Conservation (phyloP, 2,888 invertebrate genomes). For the Lymantria monacha region DNA sequence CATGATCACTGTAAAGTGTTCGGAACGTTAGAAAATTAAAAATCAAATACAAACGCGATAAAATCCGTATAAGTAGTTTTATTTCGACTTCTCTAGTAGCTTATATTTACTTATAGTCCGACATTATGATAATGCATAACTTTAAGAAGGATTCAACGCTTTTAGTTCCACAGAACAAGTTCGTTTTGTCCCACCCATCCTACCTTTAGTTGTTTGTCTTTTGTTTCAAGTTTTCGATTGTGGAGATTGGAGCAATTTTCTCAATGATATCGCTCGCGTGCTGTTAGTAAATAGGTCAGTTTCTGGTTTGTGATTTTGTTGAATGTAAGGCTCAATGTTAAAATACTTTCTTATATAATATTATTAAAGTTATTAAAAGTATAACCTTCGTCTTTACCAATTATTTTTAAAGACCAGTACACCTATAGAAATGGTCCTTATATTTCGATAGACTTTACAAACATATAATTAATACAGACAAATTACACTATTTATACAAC, state of each 20-base stretch:
- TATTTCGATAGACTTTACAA: too few species aligned
- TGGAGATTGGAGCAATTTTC: constrained; percentile 28
- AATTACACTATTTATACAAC: too few species aligned
- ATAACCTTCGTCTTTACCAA: too few species aligned
- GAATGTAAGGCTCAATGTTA: neutral
- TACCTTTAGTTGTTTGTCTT: constrained; percentile 37
- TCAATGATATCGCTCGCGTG: constrained; percentile 31
- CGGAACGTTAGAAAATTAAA: too few species aligned
- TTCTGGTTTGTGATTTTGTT: constrained; percentile 17
- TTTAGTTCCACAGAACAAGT: constrained; percentile 45
- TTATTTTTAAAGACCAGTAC: too few species aligned
- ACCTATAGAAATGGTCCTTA: too few species aligned
- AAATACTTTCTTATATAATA: too few species aligned
- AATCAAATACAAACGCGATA: too few species aligned
- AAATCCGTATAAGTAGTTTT: too few species aligned
- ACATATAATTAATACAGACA: too few species aligned
- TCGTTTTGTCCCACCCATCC: constrained; percentile 25
- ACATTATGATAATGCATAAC: constrained; percentile 57
- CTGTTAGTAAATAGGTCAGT: constrained; percentile 26
- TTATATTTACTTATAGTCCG: constrained; percentile 35
- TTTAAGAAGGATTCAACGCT: constrained; percentile 50
- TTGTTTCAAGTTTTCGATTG: constrained; percentile 51
- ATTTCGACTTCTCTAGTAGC: constrained; percentile 15
- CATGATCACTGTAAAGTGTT: too few species aligned
- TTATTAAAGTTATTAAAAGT: too few species aligned